These are phyloP conservation scores for Philhelius pedissequus DNA, from an alignment of 2,888 invertebrate species.

Conservation along the genomic window DNA sequence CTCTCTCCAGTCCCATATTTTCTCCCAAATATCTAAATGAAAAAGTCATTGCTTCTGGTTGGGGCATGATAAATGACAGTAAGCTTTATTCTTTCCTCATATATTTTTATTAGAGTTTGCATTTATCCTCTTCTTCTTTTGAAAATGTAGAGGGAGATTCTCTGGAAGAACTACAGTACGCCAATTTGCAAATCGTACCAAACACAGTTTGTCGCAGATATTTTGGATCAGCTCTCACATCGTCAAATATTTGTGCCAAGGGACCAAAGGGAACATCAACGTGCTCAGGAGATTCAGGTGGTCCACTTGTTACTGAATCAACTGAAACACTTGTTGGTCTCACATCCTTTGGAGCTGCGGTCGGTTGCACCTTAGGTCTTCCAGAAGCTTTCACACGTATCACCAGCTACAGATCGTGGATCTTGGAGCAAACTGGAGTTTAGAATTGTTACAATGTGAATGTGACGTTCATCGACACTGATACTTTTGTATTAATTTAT, in stretches of 20 bases:
- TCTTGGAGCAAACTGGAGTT: slow-evolving; percentile 71
- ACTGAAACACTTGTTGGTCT: background rate
- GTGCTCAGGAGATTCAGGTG: slow-evolving; percentile 6
- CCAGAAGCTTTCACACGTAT: slow-evolving; percentile 72
- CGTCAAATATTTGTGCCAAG: slow-evolving; percentile 68
- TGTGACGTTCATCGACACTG: no score
- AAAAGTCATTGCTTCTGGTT: slow-evolving; percentile 28
- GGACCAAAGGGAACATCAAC: slow-evolving; percentile 49
- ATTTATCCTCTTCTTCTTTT: background rate
- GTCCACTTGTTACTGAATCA: background rate
- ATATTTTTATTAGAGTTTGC: background rate
- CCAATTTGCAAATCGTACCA: slow-evolving; percentile 69
- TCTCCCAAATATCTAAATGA: background rate
- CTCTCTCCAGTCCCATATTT: background rate
- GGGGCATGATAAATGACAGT: slow-evolving; percentile 43
- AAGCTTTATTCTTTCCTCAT: background rate
- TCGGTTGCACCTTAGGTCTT: slow-evolving; percentile 2
- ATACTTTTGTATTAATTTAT: no score
- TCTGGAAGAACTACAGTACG: slow-evolving; percentile 37
- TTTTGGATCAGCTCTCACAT: slow-evolving; percentile 67
- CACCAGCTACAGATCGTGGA: slow-evolving; percentile 73
- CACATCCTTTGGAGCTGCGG: background rate
- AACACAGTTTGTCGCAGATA: slow-evolving; percentile 70
- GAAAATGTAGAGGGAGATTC: background rate
- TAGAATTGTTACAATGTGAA: background rate